phyloP scores from a whole-genome alignment of 2,797 vertebrate genomes.

The Loris lydekkerianus region DNA sequence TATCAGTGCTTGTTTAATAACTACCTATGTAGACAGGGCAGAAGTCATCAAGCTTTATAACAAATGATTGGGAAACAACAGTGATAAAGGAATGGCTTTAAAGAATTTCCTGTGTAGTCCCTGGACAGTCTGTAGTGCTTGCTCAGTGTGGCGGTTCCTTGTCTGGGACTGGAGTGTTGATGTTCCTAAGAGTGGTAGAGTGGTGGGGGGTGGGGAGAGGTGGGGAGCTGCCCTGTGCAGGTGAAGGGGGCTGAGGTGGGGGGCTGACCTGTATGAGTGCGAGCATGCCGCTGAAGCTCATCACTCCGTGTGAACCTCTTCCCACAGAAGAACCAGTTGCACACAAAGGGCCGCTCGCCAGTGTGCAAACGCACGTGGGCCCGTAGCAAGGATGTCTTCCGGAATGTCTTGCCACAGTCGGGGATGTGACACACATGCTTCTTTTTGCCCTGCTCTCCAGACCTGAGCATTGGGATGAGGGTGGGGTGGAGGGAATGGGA shows the following conservation, averaged over 20 bases:
- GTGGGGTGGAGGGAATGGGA: background rate
- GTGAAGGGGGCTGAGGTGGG: background rate
- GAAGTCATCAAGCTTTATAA: background rate
- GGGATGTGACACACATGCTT: conserved; percentile 98
- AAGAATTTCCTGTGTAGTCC: background rate
- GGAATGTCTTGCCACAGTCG: conserved; percentile 97
- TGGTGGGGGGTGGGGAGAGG: background rate
- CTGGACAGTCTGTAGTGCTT: background rate
- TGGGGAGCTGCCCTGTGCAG: background rate
- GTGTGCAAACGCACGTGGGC: conserved; percentile 98
- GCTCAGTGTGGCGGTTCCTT: background rate
- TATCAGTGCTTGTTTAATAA: background rate
- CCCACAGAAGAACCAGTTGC: conserved; percentile 98
- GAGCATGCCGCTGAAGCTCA: conserved; percentile 96
- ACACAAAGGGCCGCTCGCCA: conserved; percentile 96
- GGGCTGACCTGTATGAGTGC: conserved; percentile 96
- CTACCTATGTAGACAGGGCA: background rate
- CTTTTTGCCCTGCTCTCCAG: conserved; percentile 96
- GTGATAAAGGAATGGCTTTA: background rate
- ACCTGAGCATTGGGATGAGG: conserved; percentile 87
- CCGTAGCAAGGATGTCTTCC: conserved; percentile 96
- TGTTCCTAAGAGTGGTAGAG: background rate
- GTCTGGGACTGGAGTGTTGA: background rate
- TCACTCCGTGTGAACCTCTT: conserved; percentile 98
- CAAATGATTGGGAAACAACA: background rate